Evolutionary conservation across 23 tunicate species (phyloP).

Genomic region (Trididemnum miniatum): DNA sequence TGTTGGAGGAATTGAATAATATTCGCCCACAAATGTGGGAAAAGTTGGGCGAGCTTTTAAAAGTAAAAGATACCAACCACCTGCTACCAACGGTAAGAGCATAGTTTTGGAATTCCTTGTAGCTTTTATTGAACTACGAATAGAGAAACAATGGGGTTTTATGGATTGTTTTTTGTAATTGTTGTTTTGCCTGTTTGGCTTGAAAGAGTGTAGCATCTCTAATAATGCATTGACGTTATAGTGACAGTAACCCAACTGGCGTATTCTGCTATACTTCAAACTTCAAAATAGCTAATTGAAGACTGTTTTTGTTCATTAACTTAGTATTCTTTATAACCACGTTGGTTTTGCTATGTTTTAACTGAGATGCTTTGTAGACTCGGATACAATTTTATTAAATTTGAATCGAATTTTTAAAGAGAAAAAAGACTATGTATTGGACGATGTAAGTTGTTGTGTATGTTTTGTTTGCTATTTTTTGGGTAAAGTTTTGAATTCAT

Average conservation of each 20-base stretch:
- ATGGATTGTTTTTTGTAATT: neutral
- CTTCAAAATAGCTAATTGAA: neutral
- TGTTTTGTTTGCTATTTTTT: neutral
- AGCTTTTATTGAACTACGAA: neutral
- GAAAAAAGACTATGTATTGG: neutral
- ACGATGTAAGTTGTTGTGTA: neutral
- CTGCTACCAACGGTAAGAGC: neutral
- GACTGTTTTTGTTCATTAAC: neutral
- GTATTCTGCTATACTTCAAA: neutral
- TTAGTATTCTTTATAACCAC: neutral
- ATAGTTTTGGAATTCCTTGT: too few relatives aligned
- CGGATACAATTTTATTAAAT: neutral
- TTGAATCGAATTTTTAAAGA: neutral
- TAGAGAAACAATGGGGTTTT: neutral
- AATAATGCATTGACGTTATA: neutral
- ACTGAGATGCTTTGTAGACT: neutral
- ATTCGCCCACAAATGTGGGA: neutral
- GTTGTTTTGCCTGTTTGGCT: too few relatives aligned
- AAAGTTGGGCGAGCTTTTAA: neutral
- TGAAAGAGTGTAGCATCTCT: too few relatives aligned
- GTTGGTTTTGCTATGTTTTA: too few relatives aligned
- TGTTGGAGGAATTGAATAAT: neutral
- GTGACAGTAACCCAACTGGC: neutral
- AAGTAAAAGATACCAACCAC: neutral
- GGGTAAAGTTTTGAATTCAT: neutral